Base-by-base conservation (phyloP, 1,140 invertebrate genomes). In the Aphelenchoides besseyi region DNA sequence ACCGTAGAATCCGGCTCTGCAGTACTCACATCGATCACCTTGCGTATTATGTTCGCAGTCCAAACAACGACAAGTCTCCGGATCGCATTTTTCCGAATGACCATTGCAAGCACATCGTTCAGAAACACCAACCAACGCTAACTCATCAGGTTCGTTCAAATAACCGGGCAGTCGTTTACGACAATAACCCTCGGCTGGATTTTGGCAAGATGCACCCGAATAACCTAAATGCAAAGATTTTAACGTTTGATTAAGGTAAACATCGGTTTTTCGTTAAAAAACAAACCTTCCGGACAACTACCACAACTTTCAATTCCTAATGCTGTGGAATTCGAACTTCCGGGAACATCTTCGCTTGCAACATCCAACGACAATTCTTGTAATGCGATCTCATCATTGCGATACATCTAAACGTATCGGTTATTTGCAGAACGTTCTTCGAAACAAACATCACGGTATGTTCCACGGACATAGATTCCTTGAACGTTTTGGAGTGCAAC, bases 1-100 rank as follows among this genome's bases (percentile, higher is more conserved):
- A 1, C 95, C 94, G 84, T 82, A 85, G 79, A 88, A 97, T 8
- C 92, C 92, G 57, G 90, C 86, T 79, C 89, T 88, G 85, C 95
- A 98, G 9, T 89, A 85, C 86, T 98, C 92, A 86, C 96, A 99
- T 82, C 91, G 89, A 57, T 91, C 89, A 2, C 96, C 74, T 48
- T 48, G 12, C 12, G 41, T 48, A 23, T 48, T 12, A 23, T 48
- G 12, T 23, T 48, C 83, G 82, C 94, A 97, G 82, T 93, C 89
- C 92, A 95, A 81, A 37, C 95, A 98, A 80, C 90, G 84, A 68
- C 93, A 92, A 23, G 91, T 93, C 83, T 93, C 90, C 3, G 88
- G 89, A 84, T 97, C 89, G 82, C 94, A 97, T 41, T 88, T 83
- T 9, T 88, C 86, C 1, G 92, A 91, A 71, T 92, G 88, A 28